Percentiles rank a stretch among this genome's conserved stretches.
Conservation (phyloP, 35 echinoderm and acorn worm genomes). For the Holothuria glaberrima region DNA sequence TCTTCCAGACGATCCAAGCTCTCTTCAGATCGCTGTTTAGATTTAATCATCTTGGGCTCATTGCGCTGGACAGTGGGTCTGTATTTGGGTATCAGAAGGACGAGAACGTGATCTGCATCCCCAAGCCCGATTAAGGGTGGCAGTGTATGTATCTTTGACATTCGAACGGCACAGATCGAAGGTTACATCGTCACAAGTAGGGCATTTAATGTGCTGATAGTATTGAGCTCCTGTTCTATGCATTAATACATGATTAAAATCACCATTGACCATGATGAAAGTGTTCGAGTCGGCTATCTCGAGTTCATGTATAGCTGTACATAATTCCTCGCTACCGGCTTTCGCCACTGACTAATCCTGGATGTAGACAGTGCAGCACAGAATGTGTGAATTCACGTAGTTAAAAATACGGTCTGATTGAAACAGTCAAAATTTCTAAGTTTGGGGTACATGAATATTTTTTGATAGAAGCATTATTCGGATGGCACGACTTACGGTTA, state of each 20-base stretch:
- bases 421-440: slow-evolving; percentile 15
- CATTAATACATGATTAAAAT: slow-evolving; percentile 21
- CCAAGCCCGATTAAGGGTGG: background rate
- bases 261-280: background rate
- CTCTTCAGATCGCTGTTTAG: slow-evolving; percentile 12
- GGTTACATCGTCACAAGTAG: slow-evolving; percentile 3
- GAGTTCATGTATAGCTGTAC: background rate
- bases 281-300: background rate
- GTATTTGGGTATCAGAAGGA: slow-evolving; percentile 5
- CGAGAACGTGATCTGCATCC: slow-evolving; percentile 22
- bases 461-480: background rate
- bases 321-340: background rate
- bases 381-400: slow-evolving; percentile 18
- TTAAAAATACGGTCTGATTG: background rate
- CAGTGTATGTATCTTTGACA: slow-evolving; percentile 19
- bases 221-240: background rate
- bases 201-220: slow-evolving; percentile 25
- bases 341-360: background rate
- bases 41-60: background rate
- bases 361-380: background rate
- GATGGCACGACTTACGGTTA: slow-evolving; percentile 5
- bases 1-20: background rate
- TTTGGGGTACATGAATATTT: background rate
- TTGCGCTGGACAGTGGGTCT: background rate
- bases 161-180: slow-evolving; percentile 49